Percentiles rank a stretch among this genome's conserved stretches.
These are phyloP conservation scores for Mesoligia furuncula DNA, from an alignment of 2,888 invertebrate genomes.

Conservation along the genomic window DNA sequence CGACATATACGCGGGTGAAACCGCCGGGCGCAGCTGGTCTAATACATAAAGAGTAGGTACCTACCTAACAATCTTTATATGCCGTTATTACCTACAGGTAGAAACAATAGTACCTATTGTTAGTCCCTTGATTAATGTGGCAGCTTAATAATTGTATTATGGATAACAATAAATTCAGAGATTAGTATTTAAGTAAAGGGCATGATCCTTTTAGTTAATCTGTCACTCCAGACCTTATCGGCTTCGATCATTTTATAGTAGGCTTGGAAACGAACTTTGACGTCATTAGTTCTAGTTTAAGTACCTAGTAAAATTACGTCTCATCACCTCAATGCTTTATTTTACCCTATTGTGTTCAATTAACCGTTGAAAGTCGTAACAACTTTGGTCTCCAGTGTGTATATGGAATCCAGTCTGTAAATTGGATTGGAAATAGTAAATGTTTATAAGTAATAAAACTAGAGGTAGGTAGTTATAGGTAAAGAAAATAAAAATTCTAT, in stretches of 20 bases:
- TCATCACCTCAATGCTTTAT: slow-evolving; percentile 11
- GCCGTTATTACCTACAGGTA: neutral
- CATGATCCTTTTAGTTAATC: slow-evolving; percentile 27
- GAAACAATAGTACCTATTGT: neutral
- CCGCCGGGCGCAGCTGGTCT: too few relatives aligned
- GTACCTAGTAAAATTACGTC: slow-evolving; percentile 3
- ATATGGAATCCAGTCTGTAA: neutral
- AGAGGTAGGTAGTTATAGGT: neutral
- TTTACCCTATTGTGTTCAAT: slow-evolving; percentile 9
- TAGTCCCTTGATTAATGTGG: slow-evolving; percentile 21
- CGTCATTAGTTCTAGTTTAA: slow-evolving; percentile 30
- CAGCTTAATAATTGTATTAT: slow-evolving; percentile 23
- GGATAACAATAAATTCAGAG: slow-evolving; percentile 35
- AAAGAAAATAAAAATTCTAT: neutral
- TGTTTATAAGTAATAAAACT: neutral
- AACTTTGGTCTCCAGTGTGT: neutral
- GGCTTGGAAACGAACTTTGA: slow-evolving; percentile 20
- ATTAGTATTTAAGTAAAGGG: slow-evolving; percentile 25
- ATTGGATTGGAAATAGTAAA: neutral
- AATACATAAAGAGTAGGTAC: neutral
- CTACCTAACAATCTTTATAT: neutral
- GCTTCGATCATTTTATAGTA: slow-evolving; percentile 33
- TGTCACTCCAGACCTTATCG: slow-evolving; percentile 15
- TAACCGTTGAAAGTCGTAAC: neutral
- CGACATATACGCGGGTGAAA: too few relatives aligned